A percentile compares a stretch with the other conserved stretches of the same genome.
phyloP scores from a whole-genome alignment of 2,797 vertebrate species.

The Lepus townsendii region DNA sequence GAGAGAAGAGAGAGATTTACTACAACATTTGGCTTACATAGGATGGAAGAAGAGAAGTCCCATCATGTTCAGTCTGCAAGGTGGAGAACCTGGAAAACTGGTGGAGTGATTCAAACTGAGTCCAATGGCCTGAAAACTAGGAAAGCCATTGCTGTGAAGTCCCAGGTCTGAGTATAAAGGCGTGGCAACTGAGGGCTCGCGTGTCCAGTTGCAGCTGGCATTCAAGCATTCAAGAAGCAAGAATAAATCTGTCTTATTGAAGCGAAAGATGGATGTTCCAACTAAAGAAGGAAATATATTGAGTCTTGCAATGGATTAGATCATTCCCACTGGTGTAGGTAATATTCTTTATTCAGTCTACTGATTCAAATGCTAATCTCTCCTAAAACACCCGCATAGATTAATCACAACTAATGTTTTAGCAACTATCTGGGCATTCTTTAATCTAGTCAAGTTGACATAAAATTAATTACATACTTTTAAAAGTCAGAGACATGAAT shows the following conservation, averaged over 20 bases:
- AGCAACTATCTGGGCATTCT: neutral
- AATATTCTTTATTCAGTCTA: neutral
- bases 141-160: neutral
- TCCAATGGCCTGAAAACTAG: neutral
- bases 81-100: neutral
- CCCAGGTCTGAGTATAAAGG: neutral
- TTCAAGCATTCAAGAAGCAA: neutral
- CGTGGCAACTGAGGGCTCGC: neutral
- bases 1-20: neutral
- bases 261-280: neutral
- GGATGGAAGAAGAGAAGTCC: neutral
- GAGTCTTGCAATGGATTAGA: neutral
- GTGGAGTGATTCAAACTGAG: too few species aligned
- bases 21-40: neutral
- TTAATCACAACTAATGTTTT: neutral
- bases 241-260: neutral
- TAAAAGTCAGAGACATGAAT: constrained; percentile 30
- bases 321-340: neutral
- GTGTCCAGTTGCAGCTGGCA: neutral
- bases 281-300: neutral
- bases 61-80: neutral
- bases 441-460: neutral
- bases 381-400: neutral
- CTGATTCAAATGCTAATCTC: neutral
- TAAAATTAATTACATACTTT: neutral